Evolutionary conservation across 2,797 vertebrate species (phyloP).

Genomic region (Podarcis lilfordi): DNA sequence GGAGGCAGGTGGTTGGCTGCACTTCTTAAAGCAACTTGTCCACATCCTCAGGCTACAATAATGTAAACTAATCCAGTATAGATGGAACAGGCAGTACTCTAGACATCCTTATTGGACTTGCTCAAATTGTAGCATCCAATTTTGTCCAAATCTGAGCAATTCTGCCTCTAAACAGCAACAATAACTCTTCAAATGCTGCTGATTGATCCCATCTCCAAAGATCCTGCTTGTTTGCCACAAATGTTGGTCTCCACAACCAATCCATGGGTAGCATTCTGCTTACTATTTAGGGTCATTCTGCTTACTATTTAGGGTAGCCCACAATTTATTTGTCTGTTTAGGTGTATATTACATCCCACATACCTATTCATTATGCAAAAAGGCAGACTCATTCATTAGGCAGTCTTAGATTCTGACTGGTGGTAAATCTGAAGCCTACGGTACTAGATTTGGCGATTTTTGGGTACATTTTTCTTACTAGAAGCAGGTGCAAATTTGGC

Average conservation of each 20-base stretch:
- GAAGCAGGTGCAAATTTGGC: background rate
- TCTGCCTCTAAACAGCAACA: background rate
- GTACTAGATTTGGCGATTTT: background rate
- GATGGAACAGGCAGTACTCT: no score
- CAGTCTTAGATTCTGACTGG: background rate
- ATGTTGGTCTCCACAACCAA: background rate
- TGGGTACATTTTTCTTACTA: background rate
- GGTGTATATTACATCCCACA: background rate
- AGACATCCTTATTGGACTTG: no score
- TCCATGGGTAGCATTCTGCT: no score
- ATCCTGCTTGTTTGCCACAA: background rate
- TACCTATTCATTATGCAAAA: no score
- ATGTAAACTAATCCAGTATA: no score
- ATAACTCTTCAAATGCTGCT: background rate
- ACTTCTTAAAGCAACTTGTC: no score
- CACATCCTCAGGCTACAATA: no score
- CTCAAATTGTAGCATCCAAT: no score
- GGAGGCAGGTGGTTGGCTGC: no score
- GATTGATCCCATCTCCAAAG: background rate
- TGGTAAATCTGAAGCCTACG: background rate
- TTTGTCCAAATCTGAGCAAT: no score
- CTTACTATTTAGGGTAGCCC: background rate
- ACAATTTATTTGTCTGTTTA: background rate
- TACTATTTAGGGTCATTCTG: background rate
- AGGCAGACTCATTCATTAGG: no score